These are phyloP conservation scores for Labeo catla DNA, from an alignment of 2,113 vertebrate species.

Conservation along the genomic window DNA sequence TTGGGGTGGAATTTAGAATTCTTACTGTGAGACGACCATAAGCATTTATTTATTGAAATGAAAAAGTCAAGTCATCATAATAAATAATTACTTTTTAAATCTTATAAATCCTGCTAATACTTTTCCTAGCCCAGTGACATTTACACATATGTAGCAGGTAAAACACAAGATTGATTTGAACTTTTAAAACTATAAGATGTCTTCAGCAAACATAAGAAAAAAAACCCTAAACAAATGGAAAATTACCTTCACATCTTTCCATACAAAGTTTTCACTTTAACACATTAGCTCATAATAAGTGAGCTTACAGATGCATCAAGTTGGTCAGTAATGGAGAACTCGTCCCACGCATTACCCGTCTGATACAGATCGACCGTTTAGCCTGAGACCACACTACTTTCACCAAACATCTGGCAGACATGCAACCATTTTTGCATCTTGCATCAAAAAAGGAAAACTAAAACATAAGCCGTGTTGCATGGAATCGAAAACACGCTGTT, in stretches of 20 bases:
- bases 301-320: background rate
- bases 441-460: constrained; percentile 2
- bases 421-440: background rate
- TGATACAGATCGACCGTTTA: background rate
- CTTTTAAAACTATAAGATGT: background rate
- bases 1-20: background rate
- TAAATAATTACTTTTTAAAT: background rate
- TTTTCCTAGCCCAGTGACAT: background rate
- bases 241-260: background rate
- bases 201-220: background rate
- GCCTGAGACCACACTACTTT: background rate
- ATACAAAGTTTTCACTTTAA: background rate
- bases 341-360: background rate
- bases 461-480: background rate
- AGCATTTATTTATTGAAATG: background rate
- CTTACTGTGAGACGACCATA: background rate
- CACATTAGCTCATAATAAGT: background rate
- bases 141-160: background rate
- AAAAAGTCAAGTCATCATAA: constrained; percentile 8
- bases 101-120: background rate
- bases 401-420: background rate
- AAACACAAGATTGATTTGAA: background rate
- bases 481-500: background rate
- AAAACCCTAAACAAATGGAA: background rate
- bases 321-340: background rate